Base-by-base conservation (phyloP, 2,797 vertebrate genomes). In the Syngnathus acus region DNA sequence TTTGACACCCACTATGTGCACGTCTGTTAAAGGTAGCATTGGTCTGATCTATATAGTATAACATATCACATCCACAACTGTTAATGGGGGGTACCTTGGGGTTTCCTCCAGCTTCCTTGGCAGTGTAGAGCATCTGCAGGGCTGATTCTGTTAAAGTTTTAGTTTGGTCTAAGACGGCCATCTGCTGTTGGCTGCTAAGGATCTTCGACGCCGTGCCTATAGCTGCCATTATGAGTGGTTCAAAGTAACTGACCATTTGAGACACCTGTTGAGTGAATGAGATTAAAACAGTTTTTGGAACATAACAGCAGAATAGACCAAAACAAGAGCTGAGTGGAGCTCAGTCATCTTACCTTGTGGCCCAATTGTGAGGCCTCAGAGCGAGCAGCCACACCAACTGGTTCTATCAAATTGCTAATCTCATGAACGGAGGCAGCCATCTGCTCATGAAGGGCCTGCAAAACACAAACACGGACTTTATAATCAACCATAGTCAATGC, bases 171-270 rank as follows among this genome's bases (percentile, higher is more conserved):
- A 99, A 89, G 21, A 99, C 95, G 6, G 93, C 97, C 96, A 98
- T 98, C 91, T 99, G 97, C 89, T 99, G 97, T 57, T 98, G 97
- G 79, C 96, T 96, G 86, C 95, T 98, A 59, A 95, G 76, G 0
- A 95, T 95, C 88, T 98, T 98, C 57, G 96, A 98, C 0, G 96
- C 95, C 9, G 94, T 93, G 0, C 95, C 96, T 0, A 98, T 89
- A 39, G 95, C 90, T 0, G 96, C 96, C 89, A 96, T 90, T 62
- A 96, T 95, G 64, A 99, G 92, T 0, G 96, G 96, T 78, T 98
- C 95, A 2, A 99, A 99, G 87, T 99, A 99, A 75, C 95, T 96
- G 19, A 92, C 94, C 93, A 99, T 98, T 87, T 98, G 97, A 72
- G 96, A 96, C 13, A 99, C 96, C 97, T 99, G 86, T 32, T 38